Base-by-base conservation (phyloP, 2,888 invertebrate genomes). In the Camptogramma bilineatum region DNA sequence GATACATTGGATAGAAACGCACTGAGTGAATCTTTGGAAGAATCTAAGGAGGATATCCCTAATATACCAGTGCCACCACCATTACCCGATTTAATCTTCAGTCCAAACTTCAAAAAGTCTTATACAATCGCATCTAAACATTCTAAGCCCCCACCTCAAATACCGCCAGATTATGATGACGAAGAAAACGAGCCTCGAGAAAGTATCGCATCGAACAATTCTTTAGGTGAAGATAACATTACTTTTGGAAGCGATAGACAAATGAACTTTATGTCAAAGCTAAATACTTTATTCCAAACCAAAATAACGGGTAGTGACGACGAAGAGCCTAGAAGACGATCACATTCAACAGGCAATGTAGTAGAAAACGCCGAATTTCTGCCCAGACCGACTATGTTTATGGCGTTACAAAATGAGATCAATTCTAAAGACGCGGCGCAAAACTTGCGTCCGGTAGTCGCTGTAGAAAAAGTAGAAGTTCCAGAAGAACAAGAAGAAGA, bases 1-100 rank as follows among this genome's bases (percentile, higher is more conserved):
- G 92, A 93, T 73, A 91, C 92, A 9, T 80, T 90, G 16, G 92
- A 91, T 46, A 86, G 79, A 69, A 85, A 81, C 52, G 77, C 73
- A 18, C 72, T 86, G 0, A 84, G 81, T 62, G 89, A 85, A 67
- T 86, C 86, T 13, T 55, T 80, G 69, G 59, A 76, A 68, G 66
- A 66, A 46, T 79, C 83, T 42, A 80, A 82, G 60, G 78, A 81
- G 63, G 80, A 85, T 52, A 70, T 73, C 48, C 79, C 84, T 10
- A 80, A 80, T 54, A 91, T 91, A 72, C 92, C 93, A 13, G 73
- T 78, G 4, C 93, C 93, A 7, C 93, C 93, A 10, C 93, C 93
- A 0, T 72, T 91, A 59, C 89, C 92, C 51, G 90, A 88, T 71
- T 82, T 82, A 58, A 86, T 89, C 51, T 79, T 81, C 52, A 80